These are phyloP conservation scores for Pycnonotus jocosus DNA, from an alignment of 2,113 vertebrate genomes.

Conservation along the genomic window DNA sequence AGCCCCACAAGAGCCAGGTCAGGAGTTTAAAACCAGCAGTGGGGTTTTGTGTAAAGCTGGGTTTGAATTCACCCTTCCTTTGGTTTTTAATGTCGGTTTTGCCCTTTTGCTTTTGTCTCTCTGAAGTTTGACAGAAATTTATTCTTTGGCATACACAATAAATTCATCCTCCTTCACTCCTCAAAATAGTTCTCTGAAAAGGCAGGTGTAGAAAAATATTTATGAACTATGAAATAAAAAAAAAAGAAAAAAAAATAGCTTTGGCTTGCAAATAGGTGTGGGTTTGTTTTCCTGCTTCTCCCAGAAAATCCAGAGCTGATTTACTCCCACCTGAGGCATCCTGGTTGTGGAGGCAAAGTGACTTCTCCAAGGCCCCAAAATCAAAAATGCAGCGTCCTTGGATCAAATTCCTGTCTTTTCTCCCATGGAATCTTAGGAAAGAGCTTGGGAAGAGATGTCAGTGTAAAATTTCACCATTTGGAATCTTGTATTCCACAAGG, in stretches of 20 bases:
- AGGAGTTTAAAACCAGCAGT: not conserved
- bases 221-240: not conserved
- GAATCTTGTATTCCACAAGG: not conserved
- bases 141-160: not conserved
- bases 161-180: not conserved
- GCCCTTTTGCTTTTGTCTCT: not conserved
- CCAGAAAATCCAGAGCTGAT: not conserved
- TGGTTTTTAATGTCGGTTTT: not conserved
- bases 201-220: constrained; percentile 62
- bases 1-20: not conserved
- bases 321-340: not conserved
- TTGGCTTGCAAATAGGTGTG: not conserved
- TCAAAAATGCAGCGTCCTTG: not conserved
- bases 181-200: constrained; percentile 30
- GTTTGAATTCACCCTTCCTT: not conserved
- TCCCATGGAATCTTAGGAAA: not conserved
- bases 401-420: not conserved
- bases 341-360: not conserved
- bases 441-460: not conserved
- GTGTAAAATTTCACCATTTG: not conserved
- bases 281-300: not conserved
- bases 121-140: not conserved
- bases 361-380: not conserved
- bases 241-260: not conserved
- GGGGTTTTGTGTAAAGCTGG: not conserved